Conservation (phyloP, 2,113 vertebrate species). For the Emydocephalus ijimae region DNA sequence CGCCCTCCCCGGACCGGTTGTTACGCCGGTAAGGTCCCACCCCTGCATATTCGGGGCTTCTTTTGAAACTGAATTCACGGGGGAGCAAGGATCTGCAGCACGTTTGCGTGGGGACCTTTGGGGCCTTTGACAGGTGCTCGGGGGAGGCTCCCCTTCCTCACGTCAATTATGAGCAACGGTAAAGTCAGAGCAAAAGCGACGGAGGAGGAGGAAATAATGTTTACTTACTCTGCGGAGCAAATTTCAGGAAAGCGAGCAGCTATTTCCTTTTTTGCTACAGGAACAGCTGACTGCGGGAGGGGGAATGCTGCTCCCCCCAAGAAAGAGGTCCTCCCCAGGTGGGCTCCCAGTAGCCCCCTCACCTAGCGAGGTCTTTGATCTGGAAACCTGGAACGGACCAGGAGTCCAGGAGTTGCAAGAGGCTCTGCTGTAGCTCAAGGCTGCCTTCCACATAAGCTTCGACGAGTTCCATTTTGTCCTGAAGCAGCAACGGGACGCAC, state of each 20-base stretch:
- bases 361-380: constrained; percentile 56
- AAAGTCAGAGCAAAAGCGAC: not conserved
- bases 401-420: constrained; percentile 77
- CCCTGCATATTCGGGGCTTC: not conserved
- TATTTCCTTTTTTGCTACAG: not conserved
- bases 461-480: constrained; percentile 72
- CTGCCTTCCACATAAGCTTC: constrained; percentile 72
- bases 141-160: not conserved
- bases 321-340: not conserved
- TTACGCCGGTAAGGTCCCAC: no score
- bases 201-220: not conserved
- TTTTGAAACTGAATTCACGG: not conserved
- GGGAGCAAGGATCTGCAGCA: not conserved
- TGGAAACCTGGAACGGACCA: constrained; percentile 80
- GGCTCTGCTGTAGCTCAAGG: constrained; percentile 69
- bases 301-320: not conserved
- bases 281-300: not conserved
- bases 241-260: not conserved
- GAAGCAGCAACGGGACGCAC: constrained; percentile 77
- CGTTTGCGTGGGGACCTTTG: not conserved
- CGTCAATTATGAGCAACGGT: not conserved
- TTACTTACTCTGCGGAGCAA: not conserved
- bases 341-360: not conserved
- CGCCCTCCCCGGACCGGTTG: no score
- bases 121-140: not conserved